Base-by-base conservation (phyloP, 2,113 vertebrate genomes). In the Cynocephalus volans region DNA sequence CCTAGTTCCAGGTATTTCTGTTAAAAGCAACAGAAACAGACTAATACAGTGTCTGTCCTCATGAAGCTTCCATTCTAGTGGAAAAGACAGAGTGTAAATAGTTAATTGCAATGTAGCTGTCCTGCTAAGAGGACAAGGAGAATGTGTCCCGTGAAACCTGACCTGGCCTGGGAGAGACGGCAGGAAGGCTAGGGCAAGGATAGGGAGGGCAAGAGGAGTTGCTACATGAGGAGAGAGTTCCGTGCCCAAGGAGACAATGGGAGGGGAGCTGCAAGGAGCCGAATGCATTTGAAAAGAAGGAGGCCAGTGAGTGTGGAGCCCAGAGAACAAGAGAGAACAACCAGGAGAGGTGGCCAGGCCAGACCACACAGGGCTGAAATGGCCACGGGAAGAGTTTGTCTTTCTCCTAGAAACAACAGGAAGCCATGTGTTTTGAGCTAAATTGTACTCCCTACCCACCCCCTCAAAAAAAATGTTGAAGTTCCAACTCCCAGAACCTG, bases 121-220 rank as follows among this genome's bases (percentile, higher is more conserved):
- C 65, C 28, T 54, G 17, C 48, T 17, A 15, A 65, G 58, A 64
- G 19, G 72, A n/a, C 31, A n/a, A 58, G 70, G 64, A 41, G 21
- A 7, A 28, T 3, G 33, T 31, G 48, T 56, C 24, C 26, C 6
- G 0, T 48, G 33, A 36, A 65, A 31, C 33, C 4, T 11, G n/a
- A 19, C 21, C 81, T 10, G 62, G 26, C 48, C 33, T 33, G 52
- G 75, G 36, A 36, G 6, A 19, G 72, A 62, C 33, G 15, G 4
- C 14, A 2, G 41, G 33, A 45, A 8, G 45, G 36, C 62, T 31
- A 24, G 54, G 64, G 6, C 5, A 14, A 7, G 33, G 21, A 17
- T 0, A 2, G 36, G 33, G 85, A 64, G n/a, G 23, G 28, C 1
- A 33, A 0, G 36, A 23, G 48, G 26, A 23, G 64, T 5, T 3